Evolutionary conservation across 2,888 invertebrate species (phyloP), one percentile per base, ranked within the genome.

Genomic region (Adineta ricciae): DNA sequence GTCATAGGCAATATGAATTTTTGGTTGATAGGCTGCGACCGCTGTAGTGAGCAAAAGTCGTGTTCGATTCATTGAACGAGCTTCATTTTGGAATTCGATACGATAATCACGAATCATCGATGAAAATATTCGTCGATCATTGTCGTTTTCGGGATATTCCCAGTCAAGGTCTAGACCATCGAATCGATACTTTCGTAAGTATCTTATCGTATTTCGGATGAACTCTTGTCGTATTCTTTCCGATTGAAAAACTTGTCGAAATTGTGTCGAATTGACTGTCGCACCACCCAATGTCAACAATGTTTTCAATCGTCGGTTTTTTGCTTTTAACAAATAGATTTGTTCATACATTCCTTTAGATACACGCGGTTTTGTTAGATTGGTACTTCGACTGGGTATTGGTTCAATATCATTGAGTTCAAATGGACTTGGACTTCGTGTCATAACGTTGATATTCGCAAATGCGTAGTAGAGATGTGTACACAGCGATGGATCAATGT

Each of bases 381-480:
- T 50, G 56, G 83, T 83, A 14, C 32, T 52, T 19, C 32, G 46
- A 64, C 64, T 64, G 50, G 56, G 56, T 27, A 64, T 24, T 27
- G 78, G 41, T 78, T 78, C 4, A 41, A 78, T 78, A 84, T 84
- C 84, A 50, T 84, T 84, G 2, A 41, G 24, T 84, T 84, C 84
- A 84, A 56, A 84, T 72, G 84, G 9, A 36, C 49, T 78, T 50
- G 56, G 46, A 41, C 92, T 92, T 38, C n/a, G 46, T 36, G 27
- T 46, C 24, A 36, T 83, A 7, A 92, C 90, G 88, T 95, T 93
- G 19, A 95, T 92, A 82, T 94, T 93, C 9, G 95, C 94, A 91
- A 95, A 95, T 0, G 94, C 93, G 88, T 95, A 95, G 32, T 94
- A 93, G 21, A 95, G 93, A 88, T 95, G 95, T 0, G 95, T 94